Base-by-base conservation (phyloP, 2,113 vertebrate species). In the Emydocephalus ijimae region DNA sequence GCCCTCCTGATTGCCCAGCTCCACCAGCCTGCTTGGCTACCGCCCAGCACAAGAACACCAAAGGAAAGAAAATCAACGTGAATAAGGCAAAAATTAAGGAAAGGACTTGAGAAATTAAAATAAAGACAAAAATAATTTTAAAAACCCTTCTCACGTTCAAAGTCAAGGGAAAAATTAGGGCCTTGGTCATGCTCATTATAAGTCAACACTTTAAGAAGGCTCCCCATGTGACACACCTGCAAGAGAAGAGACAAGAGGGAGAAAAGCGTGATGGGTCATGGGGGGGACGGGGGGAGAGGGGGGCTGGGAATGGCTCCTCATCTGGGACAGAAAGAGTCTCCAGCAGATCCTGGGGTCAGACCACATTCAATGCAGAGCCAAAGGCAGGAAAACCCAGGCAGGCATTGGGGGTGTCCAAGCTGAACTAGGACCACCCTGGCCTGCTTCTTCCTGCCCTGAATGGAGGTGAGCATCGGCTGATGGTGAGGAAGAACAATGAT, bases 101-200 rank as follows among this genome's bases (percentile, higher is more conserved):
- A 96, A 95, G 94, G 96, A 94, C 59, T 59, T 9, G 95, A 94
- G 95, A 87, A 87, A 94, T 94, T 57, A 91, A 97, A 95, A 93
- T 0, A 96, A 87, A 91, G 97, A 95, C 92, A 0, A 96, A 97
- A 93, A 96, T 94, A 95, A 97, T 97, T 96, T 95, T 95, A 59
- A 92, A 97, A 97, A 97, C 96, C 97, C 98, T 98, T 98, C 98
- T 99, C 98, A 99, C 98, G 98, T 99, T 99, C 98, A 99, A 99
- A 99, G 98, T 99, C 98, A 99, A 99, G 98, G 98, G 98, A 98
- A 99, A 99, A 98, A 98, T 98, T 99, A 98, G 98, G 98, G 98
- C 98, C 98, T 98, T 98, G 98, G 98, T 99, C 98, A 98, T 98
- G 98, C 95, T 99, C 98, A 98, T 98, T 97, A 98, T 98, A 98